Conservation (phyloP, 2,113 vertebrate species). For the Oceanites oceanicus region DNA sequence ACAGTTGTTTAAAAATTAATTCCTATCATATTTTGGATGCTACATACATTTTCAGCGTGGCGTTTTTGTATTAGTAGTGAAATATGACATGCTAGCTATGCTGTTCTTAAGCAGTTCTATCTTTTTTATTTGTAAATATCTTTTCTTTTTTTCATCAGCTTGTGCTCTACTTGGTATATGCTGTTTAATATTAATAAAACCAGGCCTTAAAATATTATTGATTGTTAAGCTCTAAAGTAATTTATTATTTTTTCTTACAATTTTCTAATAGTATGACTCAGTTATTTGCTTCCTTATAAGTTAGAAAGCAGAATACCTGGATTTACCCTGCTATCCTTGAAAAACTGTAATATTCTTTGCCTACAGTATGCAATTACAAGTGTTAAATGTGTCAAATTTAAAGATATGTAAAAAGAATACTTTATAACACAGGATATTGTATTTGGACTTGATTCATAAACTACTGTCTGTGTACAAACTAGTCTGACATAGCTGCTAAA, state of each 20-base stretch:
- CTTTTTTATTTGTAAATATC: neutral
- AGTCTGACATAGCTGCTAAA: constrained; percentile 48
- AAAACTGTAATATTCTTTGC: constrained; percentile 5
- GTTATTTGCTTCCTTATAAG: neutral
- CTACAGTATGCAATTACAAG: constrained; percentile 3
- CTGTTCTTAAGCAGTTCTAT: neutral
- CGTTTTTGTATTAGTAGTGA: neutral
- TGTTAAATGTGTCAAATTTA: constrained; percentile 51
- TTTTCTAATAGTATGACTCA: neutral
- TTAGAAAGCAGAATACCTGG: neutral
- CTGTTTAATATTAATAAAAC: constrained; percentile 20
- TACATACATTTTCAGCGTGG: neutral
- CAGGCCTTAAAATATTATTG: neutral
- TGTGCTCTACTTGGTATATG: neutral
- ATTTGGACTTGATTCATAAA: constrained; percentile 48
- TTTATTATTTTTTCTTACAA: neutral
- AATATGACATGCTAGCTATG: neutral
- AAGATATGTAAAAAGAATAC: constrained; percentile 3
- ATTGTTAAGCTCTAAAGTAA: neutral
- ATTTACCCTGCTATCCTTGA: neutral
- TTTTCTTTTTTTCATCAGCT: constrained; percentile 10
- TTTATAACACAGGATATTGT: constrained; percentile 19
- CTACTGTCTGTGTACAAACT: constrained; percentile 20
- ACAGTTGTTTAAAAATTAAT: neutral
- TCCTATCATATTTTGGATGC: neutral